Conservation (phyloP, 1,140 invertebrate species). For the Bombus balteatus region DNA sequence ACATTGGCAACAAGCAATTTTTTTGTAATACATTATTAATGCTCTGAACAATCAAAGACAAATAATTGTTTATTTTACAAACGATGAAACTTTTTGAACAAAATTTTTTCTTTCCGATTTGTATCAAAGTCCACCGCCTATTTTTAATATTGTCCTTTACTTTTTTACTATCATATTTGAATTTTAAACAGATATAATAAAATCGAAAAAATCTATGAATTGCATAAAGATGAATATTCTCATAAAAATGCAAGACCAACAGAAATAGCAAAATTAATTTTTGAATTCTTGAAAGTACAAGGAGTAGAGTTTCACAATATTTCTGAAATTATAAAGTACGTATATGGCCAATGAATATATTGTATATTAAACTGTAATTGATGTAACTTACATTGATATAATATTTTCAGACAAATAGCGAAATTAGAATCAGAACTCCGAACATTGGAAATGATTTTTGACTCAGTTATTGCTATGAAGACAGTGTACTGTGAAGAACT, state of each 20-base stretch:
- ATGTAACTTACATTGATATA: neutral
- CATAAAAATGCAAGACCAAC: conserved; percentile 31
- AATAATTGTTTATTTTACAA: no score
- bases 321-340: conserved; percentile 46
- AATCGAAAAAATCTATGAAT: conserved; percentile 38
- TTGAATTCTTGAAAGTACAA: conserved; percentile 44
- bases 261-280: conserved; percentile 65
- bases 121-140: neutral
- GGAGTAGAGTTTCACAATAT: conserved; percentile 44
- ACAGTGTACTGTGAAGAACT: conserved; percentile 53
- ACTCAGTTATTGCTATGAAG: conserved; percentile 58
- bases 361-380: neutral
- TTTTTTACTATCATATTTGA: neutral
- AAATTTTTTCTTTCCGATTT: neutral
- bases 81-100: neutral
- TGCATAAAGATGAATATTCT: conserved; percentile 28
- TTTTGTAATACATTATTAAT: no score
- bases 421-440: conserved; percentile 51
- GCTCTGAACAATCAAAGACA: no score
- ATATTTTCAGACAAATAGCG: conserved; percentile 53
- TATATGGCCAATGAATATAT: neutral
- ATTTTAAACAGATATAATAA: conserved; percentile 59
- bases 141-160: neutral
- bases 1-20: no score
- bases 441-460: conserved; percentile 57